Evolutionary conservation across 1,140 invertebrate species (phyloP), one percentile per base, ranked within the genome.

Genomic region (Coelopa frigida): DNA sequence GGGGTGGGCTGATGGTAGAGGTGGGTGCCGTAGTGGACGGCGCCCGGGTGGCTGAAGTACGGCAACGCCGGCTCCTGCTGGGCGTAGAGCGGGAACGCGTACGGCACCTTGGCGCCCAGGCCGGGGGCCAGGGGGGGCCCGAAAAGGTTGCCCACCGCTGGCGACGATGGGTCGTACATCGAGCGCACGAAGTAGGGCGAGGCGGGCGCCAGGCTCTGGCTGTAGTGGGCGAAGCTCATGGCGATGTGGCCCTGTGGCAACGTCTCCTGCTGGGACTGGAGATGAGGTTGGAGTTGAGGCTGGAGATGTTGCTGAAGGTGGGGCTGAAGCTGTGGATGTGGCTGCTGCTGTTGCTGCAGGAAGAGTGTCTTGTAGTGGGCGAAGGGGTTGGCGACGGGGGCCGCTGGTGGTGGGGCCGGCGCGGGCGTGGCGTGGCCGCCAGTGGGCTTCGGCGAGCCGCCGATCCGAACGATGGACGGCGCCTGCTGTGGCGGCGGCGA

Each of bases 1-100:
- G 53, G 50, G 17, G 44, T 46, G 11, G 27, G 44, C 37, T 61
- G 61, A 37, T 65, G 59, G 36, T 58, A 58, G 39, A 65, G 50
- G 46, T 65, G 61, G 29, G 61, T 61, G 40, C 61, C 60, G 44
- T 65, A 65, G 48, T 61, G 61, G 44, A 65, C 56, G 37, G 59
- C 61, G 11, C 59, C 61, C 37, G 57, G 57, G 52, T 65, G 61
- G 32, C 57, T 65, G 36, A 61, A 64, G 46, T 59, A 65, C 14
- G 61, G 61, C 29, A 56, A 47, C 27, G 43, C 50, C 21, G 41
- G 48, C 20, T 26, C 21, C 49, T 31, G 52, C 31, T 29, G 49
- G 18, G 36, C 42, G 24, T 10, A 49, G 14, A 21, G 51, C 36
- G 23, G 44, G 48, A 0, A 20, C 29, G 15, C 36, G 29, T 4